Conservation (phyloP, 2,888 invertebrate species). For the Cantharis nigra region DNA sequence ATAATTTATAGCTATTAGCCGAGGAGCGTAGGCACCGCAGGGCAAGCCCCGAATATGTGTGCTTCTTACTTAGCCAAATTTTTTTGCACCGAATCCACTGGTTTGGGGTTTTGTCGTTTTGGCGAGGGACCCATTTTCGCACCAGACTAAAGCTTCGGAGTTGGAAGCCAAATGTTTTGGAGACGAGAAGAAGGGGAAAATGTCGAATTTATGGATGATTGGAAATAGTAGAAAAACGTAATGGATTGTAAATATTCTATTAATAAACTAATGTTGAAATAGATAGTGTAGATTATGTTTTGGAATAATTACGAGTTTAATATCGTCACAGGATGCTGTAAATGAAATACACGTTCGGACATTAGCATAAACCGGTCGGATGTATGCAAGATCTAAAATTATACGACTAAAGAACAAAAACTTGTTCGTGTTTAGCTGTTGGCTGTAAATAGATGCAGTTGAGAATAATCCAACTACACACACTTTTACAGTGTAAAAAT, state of each 20-base stretch:
- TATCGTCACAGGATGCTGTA: slow-evolving; percentile 41
- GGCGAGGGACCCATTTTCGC: background rate
- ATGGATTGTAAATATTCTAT: slow-evolving; percentile 2
- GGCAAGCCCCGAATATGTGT: background rate
- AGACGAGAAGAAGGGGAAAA: background rate
- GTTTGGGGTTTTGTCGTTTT: background rate
- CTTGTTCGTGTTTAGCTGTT: slow-evolving; percentile 49
- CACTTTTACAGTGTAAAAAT: slow-evolving; percentile 17
- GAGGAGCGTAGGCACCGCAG: background rate
- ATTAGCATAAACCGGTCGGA: slow-evolving; percentile 53
- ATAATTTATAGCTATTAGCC: background rate
- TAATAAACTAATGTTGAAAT: slow-evolving; percentile 11
- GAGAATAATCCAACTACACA: slow-evolving; percentile 26
- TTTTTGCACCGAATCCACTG: background rate
- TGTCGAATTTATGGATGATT: too few relatives aligned
- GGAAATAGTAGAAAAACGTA: background rate
- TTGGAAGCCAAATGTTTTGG: too few relatives aligned
- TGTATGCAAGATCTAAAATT: slow-evolving; percentile 51
- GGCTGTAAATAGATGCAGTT: slow-evolving; percentile 48
- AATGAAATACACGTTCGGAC: slow-evolving; percentile 50
- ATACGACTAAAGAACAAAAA: slow-evolving; percentile 50
- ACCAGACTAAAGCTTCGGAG: background rate
- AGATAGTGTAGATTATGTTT: background rate
- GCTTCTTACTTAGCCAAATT: background rate
- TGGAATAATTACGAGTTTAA: slow-evolving; percentile 25